Base-by-base conservation (phyloP, 53 echinoderm and acorn worm genomes). In the Actinopyga echinites region DNA sequence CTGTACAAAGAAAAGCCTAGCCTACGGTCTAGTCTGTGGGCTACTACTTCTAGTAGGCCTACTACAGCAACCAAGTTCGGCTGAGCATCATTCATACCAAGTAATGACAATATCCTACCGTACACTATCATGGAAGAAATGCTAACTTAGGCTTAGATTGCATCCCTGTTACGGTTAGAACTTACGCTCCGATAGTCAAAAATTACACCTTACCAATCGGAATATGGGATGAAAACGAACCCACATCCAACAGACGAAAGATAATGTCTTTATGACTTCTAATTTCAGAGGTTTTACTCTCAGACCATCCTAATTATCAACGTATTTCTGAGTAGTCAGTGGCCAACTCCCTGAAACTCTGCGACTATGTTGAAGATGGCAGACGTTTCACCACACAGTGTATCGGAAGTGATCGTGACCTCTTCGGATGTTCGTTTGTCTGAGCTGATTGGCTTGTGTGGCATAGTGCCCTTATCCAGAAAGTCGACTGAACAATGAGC, bases 391-490 rank as follows among this genome's bases (percentile, higher is more conserved):
- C 25, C 44, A 43, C 71, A 49, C 49, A 43, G 19, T 35, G 25
- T 13, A 71, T 71, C 71, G 71, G 71, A 71, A 71, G 71, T 71
- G 71, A 36, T 71, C 71, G 71, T 71, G 71, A 71, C 71, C 71
- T 71, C 71, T 71, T 71, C 71, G 71, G 71, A 71, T 71, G 45
- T 71, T 71, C 71, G 71, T 71, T 71, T 71, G 71, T 71, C 71
- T 71, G 71, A 71, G 71, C 71, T 40, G 71, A 40, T 40, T 71
- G 71, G 71, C 71, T 42, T 71, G 68, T 34, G 68, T 8, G 40
- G 43, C 65, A 23, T 5, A 43, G 71, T 71, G 24, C 40, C 69
- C 38, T 17, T 69, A 23, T 19, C 35, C 5, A 44, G 44, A 69
- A 15, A 22, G 40, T 69, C 6, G n/a, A n/a, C n/a, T n/a, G 43